phyloP scores from a whole-genome alignment of 2,888 invertebrate genomes.

The Zelleria hepariella region DNA sequence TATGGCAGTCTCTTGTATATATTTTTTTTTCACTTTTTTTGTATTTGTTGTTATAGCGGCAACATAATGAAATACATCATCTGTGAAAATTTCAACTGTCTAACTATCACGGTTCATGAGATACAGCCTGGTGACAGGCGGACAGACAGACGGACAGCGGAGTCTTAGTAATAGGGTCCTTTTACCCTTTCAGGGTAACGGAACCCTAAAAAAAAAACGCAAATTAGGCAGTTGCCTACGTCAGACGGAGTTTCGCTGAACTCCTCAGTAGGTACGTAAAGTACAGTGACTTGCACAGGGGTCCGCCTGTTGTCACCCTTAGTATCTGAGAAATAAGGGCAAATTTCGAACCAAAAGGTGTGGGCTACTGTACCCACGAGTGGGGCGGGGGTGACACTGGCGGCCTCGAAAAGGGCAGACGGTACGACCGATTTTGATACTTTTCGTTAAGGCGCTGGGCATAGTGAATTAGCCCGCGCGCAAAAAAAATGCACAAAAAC shows the following conservation, averaged over 20 bases:
- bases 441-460: constrained; percentile 18
- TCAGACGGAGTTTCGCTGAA: constrained; percentile 17
- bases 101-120: too few species aligned
- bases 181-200: too few species aligned
- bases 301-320: not conserved
- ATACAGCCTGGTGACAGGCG: too few species aligned
- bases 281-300: constrained; percentile 8
- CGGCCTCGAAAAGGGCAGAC: constrained; percentile 6
- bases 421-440: constrained; percentile 20
- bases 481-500: too few species aligned
- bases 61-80: too few species aligned
- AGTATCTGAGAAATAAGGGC: not conserved
- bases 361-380: constrained; percentile 24
- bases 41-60: too few species aligned
- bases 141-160: too few species aligned
- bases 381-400: constrained; percentile 20
- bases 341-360: not conserved
- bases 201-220: not conserved
- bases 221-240: not conserved
- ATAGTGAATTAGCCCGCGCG: too few species aligned
- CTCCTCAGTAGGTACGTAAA: constrained; percentile 37
- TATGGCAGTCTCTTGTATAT: too few species aligned
- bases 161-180: too few species aligned
- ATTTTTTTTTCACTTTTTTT: too few species aligned
- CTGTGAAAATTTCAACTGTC: too few species aligned